These are phyloP conservation scores for Silurus asotus DNA, from an alignment of 2,113 vertebrate genomes.

Conservation along the genomic window DNA sequence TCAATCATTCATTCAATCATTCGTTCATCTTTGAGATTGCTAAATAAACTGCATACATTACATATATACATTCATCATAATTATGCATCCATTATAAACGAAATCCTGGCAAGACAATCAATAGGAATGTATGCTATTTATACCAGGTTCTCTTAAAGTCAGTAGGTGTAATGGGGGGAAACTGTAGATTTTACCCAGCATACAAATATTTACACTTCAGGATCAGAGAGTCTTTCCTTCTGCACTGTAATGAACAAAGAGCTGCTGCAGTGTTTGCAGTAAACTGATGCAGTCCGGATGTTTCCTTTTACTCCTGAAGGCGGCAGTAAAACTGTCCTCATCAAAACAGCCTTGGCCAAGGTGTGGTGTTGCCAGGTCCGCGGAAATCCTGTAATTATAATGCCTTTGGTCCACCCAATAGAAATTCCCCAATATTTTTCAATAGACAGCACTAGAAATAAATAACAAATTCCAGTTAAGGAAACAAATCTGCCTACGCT, in stretches of 20 bases:
- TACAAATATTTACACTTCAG: background rate
- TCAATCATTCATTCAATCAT: background rate
- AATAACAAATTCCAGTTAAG: background rate
- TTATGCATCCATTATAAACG: background rate
- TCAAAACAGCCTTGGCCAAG: background rate
- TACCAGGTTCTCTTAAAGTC: background rate
- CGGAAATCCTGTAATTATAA: background rate
- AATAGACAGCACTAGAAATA: background rate
- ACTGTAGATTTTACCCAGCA: background rate
- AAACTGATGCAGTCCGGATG: slow-evolving; percentile 36
- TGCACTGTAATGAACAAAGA: slow-evolving; percentile 13
- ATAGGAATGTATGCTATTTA: background rate
- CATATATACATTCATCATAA: background rate
- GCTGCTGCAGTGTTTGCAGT: slow-evolving; percentile 43
- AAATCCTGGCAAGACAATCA: background rate
- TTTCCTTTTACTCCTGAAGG: slow-evolving; percentile 32
- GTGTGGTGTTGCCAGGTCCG: background rate
- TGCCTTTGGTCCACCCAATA: no score
- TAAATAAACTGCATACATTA: background rate
- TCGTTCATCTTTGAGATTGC: background rate
- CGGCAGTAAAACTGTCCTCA: slow-evolving; percentile 26
- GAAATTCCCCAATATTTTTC: no score
- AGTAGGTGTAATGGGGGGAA: background rate
- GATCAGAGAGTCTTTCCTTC: background rate
- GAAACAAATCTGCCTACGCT: no score